Evolutionary conservation across 2,113 vertebrate species (phyloP).

Genomic region (Nothoprocta pentlandii): DNA sequence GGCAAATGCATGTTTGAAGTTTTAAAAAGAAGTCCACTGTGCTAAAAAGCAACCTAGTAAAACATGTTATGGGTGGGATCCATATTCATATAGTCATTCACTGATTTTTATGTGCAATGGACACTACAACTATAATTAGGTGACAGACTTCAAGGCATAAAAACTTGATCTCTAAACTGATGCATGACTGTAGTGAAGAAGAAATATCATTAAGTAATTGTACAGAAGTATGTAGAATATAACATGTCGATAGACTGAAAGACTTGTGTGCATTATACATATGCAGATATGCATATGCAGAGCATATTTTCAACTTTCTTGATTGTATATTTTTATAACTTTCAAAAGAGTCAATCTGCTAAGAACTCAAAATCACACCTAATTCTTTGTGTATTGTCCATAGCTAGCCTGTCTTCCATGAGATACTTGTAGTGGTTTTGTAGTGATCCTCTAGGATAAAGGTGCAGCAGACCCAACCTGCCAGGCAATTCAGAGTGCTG

Average conservation of each 20-base stretch:
- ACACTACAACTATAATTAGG: neutral
- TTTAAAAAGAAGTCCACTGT: neutral
- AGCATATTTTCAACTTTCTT: neutral
- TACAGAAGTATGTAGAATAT: neutral
- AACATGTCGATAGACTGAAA: neutral
- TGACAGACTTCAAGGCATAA: too few relatives aligned
- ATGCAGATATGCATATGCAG: too few relatives aligned
- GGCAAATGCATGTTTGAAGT: neutral
- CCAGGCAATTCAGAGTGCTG: neutral
- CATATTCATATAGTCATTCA: neutral
- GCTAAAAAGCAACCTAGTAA: neutral
- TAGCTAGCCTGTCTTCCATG: neutral
- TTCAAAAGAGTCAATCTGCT: neutral
- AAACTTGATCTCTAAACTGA: neutral
- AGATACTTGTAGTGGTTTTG: neutral
- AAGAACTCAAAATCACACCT: neutral
- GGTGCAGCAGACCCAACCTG: neutral
- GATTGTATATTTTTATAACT: neutral
- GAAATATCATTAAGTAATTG: neutral
- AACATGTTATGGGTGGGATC: neutral
- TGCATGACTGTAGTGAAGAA: neutral
- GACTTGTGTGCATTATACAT: neutral
- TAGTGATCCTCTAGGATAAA: neutral
- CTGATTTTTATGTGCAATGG: neutral
- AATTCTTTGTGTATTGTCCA: rapidly evolving